Percentiles rank a stretch among this genome's conserved stretches.
These are phyloP conservation scores for Tamandua tetradactyla DNA, from an alignment of 2,797 vertebrate genomes.

Conservation along the genomic window DNA sequence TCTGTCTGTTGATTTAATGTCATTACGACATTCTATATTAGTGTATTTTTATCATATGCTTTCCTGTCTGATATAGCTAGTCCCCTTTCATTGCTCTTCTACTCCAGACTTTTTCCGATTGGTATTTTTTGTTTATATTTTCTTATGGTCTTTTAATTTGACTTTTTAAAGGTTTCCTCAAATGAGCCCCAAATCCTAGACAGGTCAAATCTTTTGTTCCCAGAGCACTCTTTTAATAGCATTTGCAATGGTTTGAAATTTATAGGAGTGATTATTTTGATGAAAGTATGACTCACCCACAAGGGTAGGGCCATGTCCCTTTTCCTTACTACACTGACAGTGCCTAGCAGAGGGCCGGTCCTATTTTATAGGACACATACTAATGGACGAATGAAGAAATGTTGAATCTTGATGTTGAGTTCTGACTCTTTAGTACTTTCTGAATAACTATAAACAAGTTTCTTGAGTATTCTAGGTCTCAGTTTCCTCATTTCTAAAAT, in stretches of 20 bases:
- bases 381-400: neutral
- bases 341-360: neutral
- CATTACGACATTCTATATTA: neutral
- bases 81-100: neutral
- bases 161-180: neutral
- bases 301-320: neutral
- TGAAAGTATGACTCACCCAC: neutral
- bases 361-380: neutral
- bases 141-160: neutral
- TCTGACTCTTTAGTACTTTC: neutral
- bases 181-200: neutral
- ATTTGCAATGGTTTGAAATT: slow-evolving; percentile 17
- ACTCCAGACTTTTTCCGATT: neutral
- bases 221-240: neutral
- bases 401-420: neutral
- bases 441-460: neutral
- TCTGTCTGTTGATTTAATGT: neutral
- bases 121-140: slow-evolving; percentile 10
- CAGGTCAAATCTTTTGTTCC: neutral
- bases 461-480: neutral
- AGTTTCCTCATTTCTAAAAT: slow-evolving; percentile 35
- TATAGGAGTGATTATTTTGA: neutral
- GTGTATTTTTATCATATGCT: neutral
- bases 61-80: neutral
- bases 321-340: neutral